A percentile compares a stretch with the other conserved stretches of the same genome.
phyloP scores from a whole-genome alignment of 2,888 invertebrate genomes.

The Cryptosula pallasiana region DNA sequence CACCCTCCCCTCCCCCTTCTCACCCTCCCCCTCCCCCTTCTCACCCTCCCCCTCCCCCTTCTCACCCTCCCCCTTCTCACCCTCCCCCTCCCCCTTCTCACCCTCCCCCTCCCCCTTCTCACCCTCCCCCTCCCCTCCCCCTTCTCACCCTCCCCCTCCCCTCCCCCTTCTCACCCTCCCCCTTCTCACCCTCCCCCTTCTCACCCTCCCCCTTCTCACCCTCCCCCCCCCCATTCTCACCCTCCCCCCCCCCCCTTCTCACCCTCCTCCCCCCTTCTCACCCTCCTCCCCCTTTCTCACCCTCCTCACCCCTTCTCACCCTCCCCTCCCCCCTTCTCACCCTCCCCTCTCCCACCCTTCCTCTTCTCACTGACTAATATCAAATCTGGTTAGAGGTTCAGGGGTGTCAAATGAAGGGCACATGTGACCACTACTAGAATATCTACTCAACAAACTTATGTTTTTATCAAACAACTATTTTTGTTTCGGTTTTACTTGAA shows the following conservation, averaged over 20 bases:
- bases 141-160: not conserved
- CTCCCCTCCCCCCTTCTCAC: not conserved
- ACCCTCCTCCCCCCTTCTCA: not conserved
- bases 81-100: not conserved
- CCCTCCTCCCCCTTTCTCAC: not conserved
- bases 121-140: not conserved
- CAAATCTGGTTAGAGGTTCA: too few relatives aligned
- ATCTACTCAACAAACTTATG: too few relatives aligned
- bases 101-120: not conserved
- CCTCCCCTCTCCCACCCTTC: not conserved
- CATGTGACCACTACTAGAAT: too few relatives aligned
- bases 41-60: not conserved
- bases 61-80: too few relatives aligned
- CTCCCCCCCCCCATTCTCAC: not conserved
- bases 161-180: not conserved
- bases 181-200: not conserved
- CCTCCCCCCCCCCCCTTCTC: not conserved
- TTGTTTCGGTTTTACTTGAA: too few relatives aligned
- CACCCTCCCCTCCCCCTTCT: not conserved
- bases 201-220: not conserved
- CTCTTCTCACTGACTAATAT: too few relatives aligned
- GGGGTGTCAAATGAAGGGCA: too few relatives aligned
- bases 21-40: not conserved
- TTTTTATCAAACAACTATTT: too few relatives aligned
- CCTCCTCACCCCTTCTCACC: not conserved